Percentiles rank a stretch among this genome's conserved stretches.
Evolutionary conservation across 64 coral and sea anemone species (phyloP).

Genomic region (Orbicella faveolata): DNA sequence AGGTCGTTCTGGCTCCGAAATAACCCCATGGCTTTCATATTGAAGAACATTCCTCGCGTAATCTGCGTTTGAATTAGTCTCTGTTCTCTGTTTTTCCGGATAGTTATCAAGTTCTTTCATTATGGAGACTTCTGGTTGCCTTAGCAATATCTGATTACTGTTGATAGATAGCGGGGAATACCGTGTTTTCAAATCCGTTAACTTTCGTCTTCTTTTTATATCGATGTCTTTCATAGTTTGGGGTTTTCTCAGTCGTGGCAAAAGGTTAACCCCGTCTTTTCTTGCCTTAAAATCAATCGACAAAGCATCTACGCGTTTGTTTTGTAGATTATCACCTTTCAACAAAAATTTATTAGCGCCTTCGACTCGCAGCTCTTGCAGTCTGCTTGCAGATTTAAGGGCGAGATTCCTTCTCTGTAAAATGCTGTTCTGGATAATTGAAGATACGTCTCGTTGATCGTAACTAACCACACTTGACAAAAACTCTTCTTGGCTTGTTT

Average conservation of each 20-base stretch:
- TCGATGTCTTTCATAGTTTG: neutral
- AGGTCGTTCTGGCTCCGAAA: neutral
- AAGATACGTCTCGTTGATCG: neutral
- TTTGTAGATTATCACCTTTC: neutral
- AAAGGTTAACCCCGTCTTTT: neutral
- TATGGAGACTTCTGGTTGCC: neutral
- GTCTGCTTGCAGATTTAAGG: neutral
- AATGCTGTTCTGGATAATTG: slow-evolving; percentile 16
- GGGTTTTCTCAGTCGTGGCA: neutral
- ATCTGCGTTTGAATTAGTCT: neutral
- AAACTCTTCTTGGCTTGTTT: neutral
- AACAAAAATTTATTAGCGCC: neutral
- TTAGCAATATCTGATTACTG: slow-evolving; percentile 7
- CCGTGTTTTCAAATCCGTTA: neutral
- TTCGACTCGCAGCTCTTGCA: neutral
- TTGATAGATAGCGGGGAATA: neutral
- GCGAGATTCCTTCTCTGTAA: slow-evolving; percentile 6
- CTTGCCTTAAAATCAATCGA: neutral
- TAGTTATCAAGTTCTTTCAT: neutral
- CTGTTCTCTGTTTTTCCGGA: neutral
- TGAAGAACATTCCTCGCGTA: neutral
- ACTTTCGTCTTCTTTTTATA: neutral
- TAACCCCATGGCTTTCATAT: neutral
- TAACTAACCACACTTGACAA: neutral
- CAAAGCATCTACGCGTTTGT: neutral